Conservation (phyloP, 2,888 invertebrate genomes). For the Morpho helenor region DNA sequence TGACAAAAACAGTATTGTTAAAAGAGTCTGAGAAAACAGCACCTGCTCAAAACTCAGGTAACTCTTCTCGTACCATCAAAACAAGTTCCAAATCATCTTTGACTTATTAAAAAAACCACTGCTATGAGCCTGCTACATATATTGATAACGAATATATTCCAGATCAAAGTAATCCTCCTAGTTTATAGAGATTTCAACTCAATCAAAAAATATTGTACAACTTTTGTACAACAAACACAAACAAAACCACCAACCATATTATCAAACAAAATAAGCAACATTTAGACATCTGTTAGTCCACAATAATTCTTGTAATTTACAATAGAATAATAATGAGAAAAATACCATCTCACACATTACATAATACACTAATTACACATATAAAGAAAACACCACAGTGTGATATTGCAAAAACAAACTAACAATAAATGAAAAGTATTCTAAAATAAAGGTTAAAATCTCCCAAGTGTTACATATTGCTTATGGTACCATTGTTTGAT, state of each 20-base stretch:
- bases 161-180: too few relatives aligned
- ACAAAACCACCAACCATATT: neutral
- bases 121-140: neutral
- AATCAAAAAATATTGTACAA: too few relatives aligned
- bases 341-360: slow-evolving; percentile 21
- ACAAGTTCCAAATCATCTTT: too few relatives aligned
- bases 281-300: slow-evolving; percentile 3
- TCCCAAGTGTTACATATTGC: slow-evolving; percentile 4
- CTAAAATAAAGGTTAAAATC: slow-evolving; percentile 1
- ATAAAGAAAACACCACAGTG: slow-evolving; percentile 12
- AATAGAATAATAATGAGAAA: slow-evolving; percentile 23
- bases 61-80: too few relatives aligned
- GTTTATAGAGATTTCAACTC: too few relatives aligned
- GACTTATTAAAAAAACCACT: neutral
- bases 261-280: neutral
- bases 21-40: too few relatives aligned
- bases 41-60: too few relatives aligned
- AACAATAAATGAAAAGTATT: slow-evolving; percentile 5
- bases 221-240: neutral
- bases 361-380: slow-evolving; percentile 18
- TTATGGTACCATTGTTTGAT: slow-evolving; percentile 11
- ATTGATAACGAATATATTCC: too few relatives aligned
- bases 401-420: slow-evolving; percentile 8
- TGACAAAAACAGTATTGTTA: too few relatives aligned
- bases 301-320: slow-evolving; percentile 14